These are phyloP conservation scores for Corythaixoides concolor DNA, from an alignment of 2,113 vertebrate species.

Conservation along the genomic window DNA sequence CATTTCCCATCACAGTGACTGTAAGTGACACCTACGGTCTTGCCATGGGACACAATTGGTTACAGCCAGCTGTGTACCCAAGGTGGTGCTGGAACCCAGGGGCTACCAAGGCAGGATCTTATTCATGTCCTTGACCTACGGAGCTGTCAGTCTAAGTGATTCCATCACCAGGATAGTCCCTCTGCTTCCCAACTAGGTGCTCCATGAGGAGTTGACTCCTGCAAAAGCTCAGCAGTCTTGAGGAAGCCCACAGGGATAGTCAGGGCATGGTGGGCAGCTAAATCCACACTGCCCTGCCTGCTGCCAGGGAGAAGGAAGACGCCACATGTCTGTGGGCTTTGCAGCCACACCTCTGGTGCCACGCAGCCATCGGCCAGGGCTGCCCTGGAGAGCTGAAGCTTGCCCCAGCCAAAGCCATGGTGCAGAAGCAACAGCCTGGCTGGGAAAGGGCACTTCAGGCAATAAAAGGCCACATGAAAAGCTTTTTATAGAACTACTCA, in stretches of 20 bases:
- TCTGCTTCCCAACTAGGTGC: neutral
- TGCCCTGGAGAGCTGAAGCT: neutral
- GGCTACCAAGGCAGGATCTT: neutral
- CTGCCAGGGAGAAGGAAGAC: neutral
- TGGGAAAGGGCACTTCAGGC: neutral
- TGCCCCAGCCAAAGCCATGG: neutral
- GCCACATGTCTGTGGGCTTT: neutral
- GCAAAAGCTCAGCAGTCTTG: neutral
- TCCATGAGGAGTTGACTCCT: neutral
- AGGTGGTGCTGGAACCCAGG: neutral
- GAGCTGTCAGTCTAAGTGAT: neutral
- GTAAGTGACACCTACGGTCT: neutral
- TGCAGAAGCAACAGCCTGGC: neutral
- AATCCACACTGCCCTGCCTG: neutral
- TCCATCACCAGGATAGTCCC: neutral
- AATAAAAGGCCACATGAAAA: neutral
- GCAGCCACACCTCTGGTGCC: neutral
- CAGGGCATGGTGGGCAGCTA: neutral
- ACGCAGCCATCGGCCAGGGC: neutral
- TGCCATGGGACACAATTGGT: neutral
- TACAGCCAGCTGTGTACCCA: neutral
- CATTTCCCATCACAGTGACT: neutral
- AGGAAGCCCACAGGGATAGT: neutral
- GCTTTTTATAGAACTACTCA: neutral
- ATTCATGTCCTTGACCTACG: neutral